Evolutionary conservation across 2,888 invertebrate species (phyloP).

Genomic region (Dermolepida albohirtum): DNA sequence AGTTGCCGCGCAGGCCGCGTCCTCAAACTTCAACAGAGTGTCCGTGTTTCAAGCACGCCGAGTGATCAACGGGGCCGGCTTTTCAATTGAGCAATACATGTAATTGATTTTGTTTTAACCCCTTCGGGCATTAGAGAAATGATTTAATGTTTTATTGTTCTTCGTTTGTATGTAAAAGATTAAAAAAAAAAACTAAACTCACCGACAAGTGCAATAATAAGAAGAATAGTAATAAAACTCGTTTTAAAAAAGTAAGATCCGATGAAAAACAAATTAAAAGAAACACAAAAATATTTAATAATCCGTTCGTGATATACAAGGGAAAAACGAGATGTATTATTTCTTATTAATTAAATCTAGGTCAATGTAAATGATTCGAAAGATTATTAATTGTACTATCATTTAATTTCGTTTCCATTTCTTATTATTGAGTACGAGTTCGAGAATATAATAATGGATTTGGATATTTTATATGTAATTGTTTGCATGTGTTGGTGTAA

Average conservation of each 20-base stretch:
- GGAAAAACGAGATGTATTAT: too few species aligned
- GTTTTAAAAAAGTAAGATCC: background rate
- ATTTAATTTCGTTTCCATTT: conserved; percentile 13
- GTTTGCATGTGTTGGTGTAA: too few species aligned
- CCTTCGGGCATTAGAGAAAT: conserved; percentile 47
- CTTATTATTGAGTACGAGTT: conserved; percentile 1
- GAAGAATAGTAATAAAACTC: conserved; percentile 22
- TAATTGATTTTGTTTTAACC: conserved; percentile 50
- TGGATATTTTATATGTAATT: too few species aligned
- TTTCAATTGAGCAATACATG: conserved; percentile 49
- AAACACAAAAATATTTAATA: conserved; percentile 5
- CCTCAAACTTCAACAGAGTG: conserved; percentile 23
- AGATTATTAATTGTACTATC: conserved; percentile 39
- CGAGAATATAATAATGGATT: background rate
- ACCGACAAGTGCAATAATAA: conserved; percentile 24
- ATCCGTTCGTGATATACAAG: background rate
- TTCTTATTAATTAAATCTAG: conserved; percentile 45
- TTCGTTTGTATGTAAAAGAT: conserved; percentile 22
- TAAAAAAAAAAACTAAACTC: conserved; percentile 23
- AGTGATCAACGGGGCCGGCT: conserved; percentile 30
- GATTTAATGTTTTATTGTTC: conserved; percentile 50
- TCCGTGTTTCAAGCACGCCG: background rate
- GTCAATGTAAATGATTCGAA: conserved; percentile 47
- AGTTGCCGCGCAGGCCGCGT: conserved; percentile 27
- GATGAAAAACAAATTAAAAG: conserved; percentile 21